Evolutionary conservation across 2,797 vertebrate genomes (phyloP).

Genomic region (Borostomias antarcticus): DNA sequence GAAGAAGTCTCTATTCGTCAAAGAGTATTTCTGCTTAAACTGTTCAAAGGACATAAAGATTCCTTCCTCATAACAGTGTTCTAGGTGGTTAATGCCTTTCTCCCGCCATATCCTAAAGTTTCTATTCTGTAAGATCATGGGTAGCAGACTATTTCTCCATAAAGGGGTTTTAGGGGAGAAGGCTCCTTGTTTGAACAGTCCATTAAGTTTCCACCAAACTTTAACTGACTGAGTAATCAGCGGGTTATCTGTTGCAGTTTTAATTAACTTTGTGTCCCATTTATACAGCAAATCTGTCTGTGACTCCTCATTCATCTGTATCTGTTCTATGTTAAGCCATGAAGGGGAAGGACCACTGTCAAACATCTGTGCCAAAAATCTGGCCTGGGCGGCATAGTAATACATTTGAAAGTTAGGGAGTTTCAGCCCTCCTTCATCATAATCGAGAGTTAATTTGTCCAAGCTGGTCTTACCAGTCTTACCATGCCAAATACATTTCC

Average conservation of each 20-base stretch:
- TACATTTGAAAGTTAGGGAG: neutral
- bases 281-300: no score
- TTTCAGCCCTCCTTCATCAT: neutral
- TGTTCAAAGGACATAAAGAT: no score
- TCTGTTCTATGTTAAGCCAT: slow-evolving; percentile 2
- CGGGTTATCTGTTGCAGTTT: slow-evolving; percentile 2
- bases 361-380: slow-evolving; percentile 6
- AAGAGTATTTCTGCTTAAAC: neutral
- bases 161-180: slow-evolving; percentile 3
- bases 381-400: neutral
- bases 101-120: neutral
- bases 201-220: neutral
- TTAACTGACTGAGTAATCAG: neutral
- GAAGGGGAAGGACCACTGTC: neutral
- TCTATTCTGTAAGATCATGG: no score
- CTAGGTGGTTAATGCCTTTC: neutral
- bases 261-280: neutral
- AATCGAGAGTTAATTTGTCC: neutral
- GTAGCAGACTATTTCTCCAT: slow-evolving; percentile 15
- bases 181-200: neutral
- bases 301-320: no score
- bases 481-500: neutral
- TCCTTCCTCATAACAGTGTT: neutral
- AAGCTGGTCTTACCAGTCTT: neutral
- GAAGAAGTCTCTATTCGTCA: neutral